phyloP scores from a whole-genome alignment of 1,140 invertebrate species.

The Penaeus indicus region DNA sequence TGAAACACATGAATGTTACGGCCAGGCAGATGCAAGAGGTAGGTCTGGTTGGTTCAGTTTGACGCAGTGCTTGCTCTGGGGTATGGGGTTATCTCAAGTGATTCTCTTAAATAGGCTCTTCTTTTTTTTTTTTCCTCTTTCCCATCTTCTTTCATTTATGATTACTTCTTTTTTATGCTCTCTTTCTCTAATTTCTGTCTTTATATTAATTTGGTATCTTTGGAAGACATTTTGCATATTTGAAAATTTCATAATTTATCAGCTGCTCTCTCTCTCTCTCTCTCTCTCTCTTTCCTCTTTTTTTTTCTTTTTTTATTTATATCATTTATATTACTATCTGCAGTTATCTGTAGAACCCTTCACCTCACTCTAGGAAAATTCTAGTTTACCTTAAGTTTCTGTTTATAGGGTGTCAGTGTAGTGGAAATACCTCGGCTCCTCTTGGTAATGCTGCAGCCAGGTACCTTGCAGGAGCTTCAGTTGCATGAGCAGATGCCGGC shows the following conservation, averaged over 20 bases:
- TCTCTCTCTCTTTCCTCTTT: background rate
- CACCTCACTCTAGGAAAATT: too few relatives aligned
- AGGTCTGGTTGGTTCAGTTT: background rate
- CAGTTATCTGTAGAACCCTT: too few relatives aligned
- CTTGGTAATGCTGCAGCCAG: too few relatives aligned
- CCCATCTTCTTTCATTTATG: background rate
- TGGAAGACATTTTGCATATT: background rate
- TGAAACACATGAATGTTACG: conserved; percentile 67
- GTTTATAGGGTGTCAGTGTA: too few relatives aligned
- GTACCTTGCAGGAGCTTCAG: too few relatives aligned
- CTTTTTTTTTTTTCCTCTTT: background rate
- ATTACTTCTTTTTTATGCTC: background rate
- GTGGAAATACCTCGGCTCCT: too few relatives aligned
- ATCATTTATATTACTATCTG: too few relatives aligned
- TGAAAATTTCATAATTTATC: too few relatives aligned
- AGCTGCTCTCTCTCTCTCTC: background rate
- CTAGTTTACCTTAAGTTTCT: too few relatives aligned
- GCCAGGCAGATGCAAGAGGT: conserved; percentile 65
- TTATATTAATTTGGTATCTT: background rate
- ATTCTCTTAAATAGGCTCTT: too few relatives aligned
- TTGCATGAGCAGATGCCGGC: too few relatives aligned
- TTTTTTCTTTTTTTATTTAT: too few relatives aligned
- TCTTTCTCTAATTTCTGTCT: background rate
- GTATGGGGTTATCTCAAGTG: background rate
- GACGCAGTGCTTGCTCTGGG: background rate